These are phyloP conservation scores for Deilephila porcellus DNA, from an alignment of 2,888 invertebrate species.

Conservation along the genomic window DNA sequence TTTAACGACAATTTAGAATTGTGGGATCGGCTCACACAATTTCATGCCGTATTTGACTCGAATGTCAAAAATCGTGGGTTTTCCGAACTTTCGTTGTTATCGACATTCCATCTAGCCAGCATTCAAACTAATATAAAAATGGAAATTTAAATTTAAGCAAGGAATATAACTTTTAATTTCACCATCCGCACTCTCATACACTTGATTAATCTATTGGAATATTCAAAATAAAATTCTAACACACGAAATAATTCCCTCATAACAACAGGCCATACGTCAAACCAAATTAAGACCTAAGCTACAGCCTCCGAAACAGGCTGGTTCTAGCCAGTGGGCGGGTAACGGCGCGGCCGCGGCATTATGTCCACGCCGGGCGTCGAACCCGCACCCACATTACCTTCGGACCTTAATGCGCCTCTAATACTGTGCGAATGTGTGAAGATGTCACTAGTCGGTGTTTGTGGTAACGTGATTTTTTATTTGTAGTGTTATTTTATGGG, in stretches of 20 bases:
- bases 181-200: too few species aligned
- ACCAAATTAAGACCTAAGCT: not conserved
- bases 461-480: not conserved
- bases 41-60: too few species aligned
- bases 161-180: too few species aligned
- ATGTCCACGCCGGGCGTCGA: slow-evolving; percentile 72
- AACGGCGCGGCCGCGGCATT: slow-evolving; percentile 66
- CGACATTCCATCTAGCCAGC: too few species aligned
- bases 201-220: too few species aligned
- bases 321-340: slow-evolving; percentile 60
- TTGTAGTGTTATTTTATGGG: not conserved
- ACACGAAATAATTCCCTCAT: not conserved
- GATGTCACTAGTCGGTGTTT: not conserved
- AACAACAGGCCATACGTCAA: not conserved
- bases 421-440: slow-evolving; percentile 8
- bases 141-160: too few species aligned
- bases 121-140: too few species aligned
- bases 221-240: too few species aligned
- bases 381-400: slow-evolving; percentile 68
- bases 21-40: too few species aligned
- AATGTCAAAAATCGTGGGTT: too few species aligned
- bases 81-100: too few species aligned
- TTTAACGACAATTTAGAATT: too few species aligned
- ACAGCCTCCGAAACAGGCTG: slow-evolving; percentile 10
- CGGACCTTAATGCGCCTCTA: slow-evolving; percentile 1